Base-by-base conservation (phyloP, 2,797 vertebrate genomes). In the Gymnothorax javanicus region DNA sequence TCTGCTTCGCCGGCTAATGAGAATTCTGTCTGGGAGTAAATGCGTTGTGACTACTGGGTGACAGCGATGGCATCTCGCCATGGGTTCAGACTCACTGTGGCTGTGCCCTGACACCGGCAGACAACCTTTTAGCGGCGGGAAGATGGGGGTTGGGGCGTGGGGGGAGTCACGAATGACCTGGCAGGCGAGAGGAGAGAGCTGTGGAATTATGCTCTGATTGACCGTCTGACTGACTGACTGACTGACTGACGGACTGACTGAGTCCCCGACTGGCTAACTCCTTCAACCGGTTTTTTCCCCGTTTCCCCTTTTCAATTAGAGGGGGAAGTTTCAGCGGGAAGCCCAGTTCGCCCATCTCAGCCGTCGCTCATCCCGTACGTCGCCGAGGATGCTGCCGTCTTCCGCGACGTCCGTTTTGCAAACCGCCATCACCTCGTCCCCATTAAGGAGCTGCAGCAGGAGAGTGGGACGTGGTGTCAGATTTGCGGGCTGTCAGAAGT, bases 1-100 rank as follows among this genome's bases (percentile, higher is more conserved):
- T 97, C 97, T 97, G 97, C 96, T 94, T 94, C 94, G 94, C 95
- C 94, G 97, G 97, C 98, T 99, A 99, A 99, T 99, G 99, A 99
- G 97, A 98, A 98, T 97, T 96, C 97, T 99, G 98, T 99, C 98
- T 98, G 97, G 97, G 97, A 97, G 97, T 99, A 98, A 98, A 98
- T 97, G 97, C 95, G 97, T 97, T 96, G 97, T 98, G 97, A 98
- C 97, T 97, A 97, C 96, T 96, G 96, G 97, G 96, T 99, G 98
- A 99, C 97, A 99, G 98, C 95, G 94, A 95, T 96, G 96, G 89
- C 95, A 95, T 95, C 95, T 95, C 95, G 94, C 96, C 95, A 94
- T 90, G 95, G 87, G 96, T 95, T 96, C 95, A 94, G 92, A 97
- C 97, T 97, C 97, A 96, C 97, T 94, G 95, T 95, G 96, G 95